A percentile compares a stretch with the other conserved stretches of the same genome.
These are phyloP conservation scores for Dolichotis patagonum DNA, from an alignment of 2,113 vertebrate genomes.

Conservation along the genomic window DNA sequence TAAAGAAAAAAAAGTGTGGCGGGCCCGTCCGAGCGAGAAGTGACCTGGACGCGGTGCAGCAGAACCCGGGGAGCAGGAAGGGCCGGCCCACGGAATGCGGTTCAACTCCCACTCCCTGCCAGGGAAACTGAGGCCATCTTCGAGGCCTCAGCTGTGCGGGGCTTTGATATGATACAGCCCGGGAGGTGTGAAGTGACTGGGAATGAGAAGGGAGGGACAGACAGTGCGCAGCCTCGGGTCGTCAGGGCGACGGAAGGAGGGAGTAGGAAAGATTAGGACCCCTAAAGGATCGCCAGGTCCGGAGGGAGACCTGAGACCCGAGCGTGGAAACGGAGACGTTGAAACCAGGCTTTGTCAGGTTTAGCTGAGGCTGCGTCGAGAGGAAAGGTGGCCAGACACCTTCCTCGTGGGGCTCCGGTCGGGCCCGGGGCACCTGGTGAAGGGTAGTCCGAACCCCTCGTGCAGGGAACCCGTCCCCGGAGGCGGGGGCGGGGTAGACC, in stretches of 20 bases:
- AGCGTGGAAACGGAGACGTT: neutral
- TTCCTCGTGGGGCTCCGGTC: neutral
- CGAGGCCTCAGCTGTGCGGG: neutral
- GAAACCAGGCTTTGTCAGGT: neutral
- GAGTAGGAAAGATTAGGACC: neutral
- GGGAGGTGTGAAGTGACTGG: neutral
- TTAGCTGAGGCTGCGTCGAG: constrained; percentile 28
- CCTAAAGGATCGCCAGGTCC: neutral
- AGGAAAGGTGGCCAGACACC: constrained; percentile 37
- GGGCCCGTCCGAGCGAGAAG: neutral
- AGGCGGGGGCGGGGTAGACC: neutral
- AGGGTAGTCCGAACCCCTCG: neutral
- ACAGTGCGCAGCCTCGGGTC: neutral
- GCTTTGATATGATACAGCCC: neutral
- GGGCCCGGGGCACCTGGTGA: neutral
- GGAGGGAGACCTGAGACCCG: neutral
- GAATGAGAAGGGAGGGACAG: neutral
- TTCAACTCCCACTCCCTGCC: neutral
- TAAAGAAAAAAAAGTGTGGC: neutral
- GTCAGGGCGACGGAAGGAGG: neutral
- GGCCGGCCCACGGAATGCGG: neutral
- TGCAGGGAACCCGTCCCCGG: neutral
- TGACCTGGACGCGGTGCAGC: neutral
- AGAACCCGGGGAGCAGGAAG: neutral
- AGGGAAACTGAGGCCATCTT: constrained; percentile 16